Base-by-base conservation (phyloP, 2,888 invertebrate genomes). In the Hypselothyrea guttata region DNA sequence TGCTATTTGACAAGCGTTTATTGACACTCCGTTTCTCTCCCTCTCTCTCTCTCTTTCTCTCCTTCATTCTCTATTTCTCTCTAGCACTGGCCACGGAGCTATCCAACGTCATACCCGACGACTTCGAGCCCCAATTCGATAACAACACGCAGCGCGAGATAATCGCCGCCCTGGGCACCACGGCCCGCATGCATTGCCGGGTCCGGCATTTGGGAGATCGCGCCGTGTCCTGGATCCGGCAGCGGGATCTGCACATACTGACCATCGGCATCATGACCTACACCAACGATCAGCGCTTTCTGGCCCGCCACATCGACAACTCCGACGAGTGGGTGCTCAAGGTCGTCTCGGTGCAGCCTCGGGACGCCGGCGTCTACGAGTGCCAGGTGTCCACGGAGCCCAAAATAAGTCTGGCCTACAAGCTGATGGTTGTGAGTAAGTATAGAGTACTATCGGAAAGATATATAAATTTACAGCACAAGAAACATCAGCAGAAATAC, bases 181-280 rank as follows among this genome's bases (percentile, higher is more conserved):
- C 95, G 38, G 95, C 96, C 64, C 95, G 95, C 88, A 92, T 96
- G 42, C 95, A 95, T 90, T 96, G 96, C 90, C 92, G 94, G 84
- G 96, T 96, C 63, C 92, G 95, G 70, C 95, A 95, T 90, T 92
- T 96, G 66, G 96, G 96, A 12, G 96, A 96, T 89, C 92, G 96
- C 90, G 95, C 88, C 1, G 88, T 96, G 9, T 96, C 96, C 8
- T 96, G 96, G 96, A 96, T 96, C 75, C 92, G 96, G 7, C 95
- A 96, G 86, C 92, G 95, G 9, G 96, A 96, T 88, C 91, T 96
- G 34, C 96, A 96, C 91, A 93, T 94, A 72, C 90, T 94, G 42
- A 94, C 94, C 12, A 94, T 94, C 15, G 94, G 94, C 49, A 93
- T 94, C 71, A 91, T 94, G 89, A 94, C 94, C 44, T 94, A 94